Base-by-base conservation (phyloP, 2,888 invertebrate genomes). In the Erebia aethiops region DNA sequence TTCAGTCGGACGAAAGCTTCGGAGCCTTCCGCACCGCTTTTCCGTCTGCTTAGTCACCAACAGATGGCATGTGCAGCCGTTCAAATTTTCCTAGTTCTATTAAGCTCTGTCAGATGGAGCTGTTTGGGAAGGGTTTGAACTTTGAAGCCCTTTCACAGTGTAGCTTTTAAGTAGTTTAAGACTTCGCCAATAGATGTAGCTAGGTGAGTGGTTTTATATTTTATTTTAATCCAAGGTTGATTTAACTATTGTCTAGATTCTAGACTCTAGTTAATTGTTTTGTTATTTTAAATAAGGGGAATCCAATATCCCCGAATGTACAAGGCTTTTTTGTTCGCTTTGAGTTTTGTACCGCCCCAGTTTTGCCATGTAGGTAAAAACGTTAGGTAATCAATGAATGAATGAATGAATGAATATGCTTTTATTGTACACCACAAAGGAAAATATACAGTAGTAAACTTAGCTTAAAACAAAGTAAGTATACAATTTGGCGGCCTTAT, bases 11-110 rank as follows among this genome's bases (percentile, higher is more conserved):
- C 78, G 77, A 77, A 80, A 82, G 87, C 81, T 76, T 81, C 77
- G 85, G 85, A 88, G 89, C 87, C 90, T 90, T 81, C 76, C 82
- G 81, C 87, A 89, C 82, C 81, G 77, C 77, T 82, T 21, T 73
- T 62, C 63, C 43, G 57, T 63, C 10, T 54, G 57, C 58, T 75
- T 74, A 69, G 68, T 68, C 4, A 62, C 67, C 66, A 46, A 70
- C 77, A 89, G 88, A 90, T 90, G 91, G 90, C 89, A 87, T 82
- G 70, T 69, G 77, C 74, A 69, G 77, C 73, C 71, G 70, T 79
- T 46, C 77, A 77, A 67, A 71, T 67, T 62, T 73, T 76, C 72
- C 73, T 86, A 83, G 77, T 88, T 84, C 76, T 71, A 18, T 60
- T 71, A 21, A 49, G 67, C 72, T 73, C 81, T 83, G 82, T 81